Base-by-base conservation (phyloP, 2,113 vertebrate genomes). In the Oostethus manadensis region DNA sequence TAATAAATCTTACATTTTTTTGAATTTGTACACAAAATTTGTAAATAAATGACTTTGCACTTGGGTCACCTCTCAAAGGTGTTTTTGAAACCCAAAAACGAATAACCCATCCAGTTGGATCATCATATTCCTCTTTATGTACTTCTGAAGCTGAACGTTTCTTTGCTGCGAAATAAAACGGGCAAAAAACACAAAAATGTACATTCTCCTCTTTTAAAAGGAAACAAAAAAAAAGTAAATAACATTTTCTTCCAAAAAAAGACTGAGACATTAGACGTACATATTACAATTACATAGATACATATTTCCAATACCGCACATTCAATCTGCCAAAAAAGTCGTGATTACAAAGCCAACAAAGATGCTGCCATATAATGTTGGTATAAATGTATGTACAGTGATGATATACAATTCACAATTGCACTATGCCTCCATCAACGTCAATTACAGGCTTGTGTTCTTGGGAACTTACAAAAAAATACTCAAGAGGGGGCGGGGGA, bases 211-310 rank as follows among this genome's bases (percentile, higher is more conserved):
- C 88, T 91, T 91, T 90, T 93, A 62, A 91, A 92, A 87, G 86
- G 84, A 92, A 91, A 91, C 57, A 38, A 78, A 59, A 65, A 74
- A 74, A 90, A 89, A 73, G 79, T 83, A 84, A 94, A 93, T 92
- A 94, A 92, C 48, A 59, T 84, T 86, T 92, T 92, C 90, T 92
- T 88, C 66, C 21, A 33, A 22, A 48, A 92, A 96, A 91, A 88
- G 78, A 92, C 91, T 93, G 90, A 93, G 89, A 91, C 92, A 89
- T 91, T 92, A 90, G 93, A 95, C 93, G 89, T 92, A 94, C 86
- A 88, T n/a, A n/a, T 89, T 91, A 93, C 90, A 94, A 91, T 94
- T 94, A 96, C 92, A 93, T 89, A 92, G 92, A 93, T 94, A 94
- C 92, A 94, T 93, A 93, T 88, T 88, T 88, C 91, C 92, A 92